A percentile compares a stretch with the other conserved stretches of the same genome.
Conservation (phyloP, 2,797 vertebrate species). For the Girardinus metallicus region DNA sequence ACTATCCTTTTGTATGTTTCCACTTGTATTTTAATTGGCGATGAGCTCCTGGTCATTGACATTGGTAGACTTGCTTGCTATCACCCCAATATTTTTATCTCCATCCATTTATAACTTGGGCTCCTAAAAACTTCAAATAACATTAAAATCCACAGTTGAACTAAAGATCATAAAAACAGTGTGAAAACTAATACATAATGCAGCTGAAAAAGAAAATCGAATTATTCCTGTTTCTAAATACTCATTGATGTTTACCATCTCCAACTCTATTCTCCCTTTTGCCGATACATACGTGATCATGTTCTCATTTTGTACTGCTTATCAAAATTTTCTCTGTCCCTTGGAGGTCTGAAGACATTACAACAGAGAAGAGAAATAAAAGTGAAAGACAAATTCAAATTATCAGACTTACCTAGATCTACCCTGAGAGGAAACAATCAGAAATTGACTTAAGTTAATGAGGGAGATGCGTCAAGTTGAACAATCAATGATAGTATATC, state of each 20-base stretch:
- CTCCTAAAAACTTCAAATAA: not conserved
- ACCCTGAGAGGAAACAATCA: not conserved
- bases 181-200: not conserved
- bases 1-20: not conserved
- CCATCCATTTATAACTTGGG: not conserved
- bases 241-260: not conserved
- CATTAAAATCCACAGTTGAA: not conserved
- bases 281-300: not conserved
- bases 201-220: not conserved
- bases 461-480: not conserved
- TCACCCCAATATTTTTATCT: not conserved
- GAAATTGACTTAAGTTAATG: not conserved
- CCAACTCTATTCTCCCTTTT: not conserved
- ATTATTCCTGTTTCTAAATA: too few species aligned
- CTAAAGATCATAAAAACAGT: not conserved
- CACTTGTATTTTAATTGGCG: not conserved
- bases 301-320: not conserved
- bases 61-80: not conserved
- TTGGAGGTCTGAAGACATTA: not conserved
- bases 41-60: not conserved
- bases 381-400: not conserved
- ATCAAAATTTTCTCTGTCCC: not conserved
- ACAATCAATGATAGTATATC: not conserved
- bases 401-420: not conserved
- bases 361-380: not conserved